Conservation (phyloP, 2,113 vertebrate genomes). For the Onychorhynchus coronatus region DNA sequence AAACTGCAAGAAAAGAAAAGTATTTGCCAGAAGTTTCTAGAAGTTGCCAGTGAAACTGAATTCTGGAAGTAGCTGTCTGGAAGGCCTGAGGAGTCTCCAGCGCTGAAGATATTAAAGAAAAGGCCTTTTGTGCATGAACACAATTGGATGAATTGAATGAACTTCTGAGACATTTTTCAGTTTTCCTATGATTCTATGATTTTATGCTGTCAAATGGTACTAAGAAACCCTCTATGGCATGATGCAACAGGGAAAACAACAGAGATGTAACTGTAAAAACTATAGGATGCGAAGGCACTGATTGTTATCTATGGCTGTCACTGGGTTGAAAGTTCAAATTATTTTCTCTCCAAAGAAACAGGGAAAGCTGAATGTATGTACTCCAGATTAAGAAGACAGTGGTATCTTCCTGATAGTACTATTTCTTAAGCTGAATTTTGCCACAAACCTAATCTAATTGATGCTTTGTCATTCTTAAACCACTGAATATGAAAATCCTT, state of each 20-base stretch:
- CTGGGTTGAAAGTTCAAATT: not conserved
- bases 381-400: not conserved
- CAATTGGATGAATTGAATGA: not conserved
- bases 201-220: not conserved
- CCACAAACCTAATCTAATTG: not conserved
- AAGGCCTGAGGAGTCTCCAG: not conserved
- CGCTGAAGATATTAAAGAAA: not conserved
- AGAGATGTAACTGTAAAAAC: not conserved
- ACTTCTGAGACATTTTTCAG: not conserved
- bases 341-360: not conserved
- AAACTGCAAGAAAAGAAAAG: not conserved
- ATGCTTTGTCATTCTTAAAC: not conserved
- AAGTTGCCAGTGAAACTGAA: not conserved
- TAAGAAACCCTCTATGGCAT: not conserved
- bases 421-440: not conserved
- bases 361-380: not conserved
- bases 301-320: not conserved
- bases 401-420: not conserved
- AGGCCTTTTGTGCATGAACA: not conserved
- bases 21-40: not conserved
- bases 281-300: not conserved
- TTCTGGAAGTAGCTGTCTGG: not conserved
- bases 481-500: not conserved
- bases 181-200: not conserved
- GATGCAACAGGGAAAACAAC: not conserved